Conservation (phyloP, 1,140 invertebrate species). For the Cotesia vestalis region DNA sequence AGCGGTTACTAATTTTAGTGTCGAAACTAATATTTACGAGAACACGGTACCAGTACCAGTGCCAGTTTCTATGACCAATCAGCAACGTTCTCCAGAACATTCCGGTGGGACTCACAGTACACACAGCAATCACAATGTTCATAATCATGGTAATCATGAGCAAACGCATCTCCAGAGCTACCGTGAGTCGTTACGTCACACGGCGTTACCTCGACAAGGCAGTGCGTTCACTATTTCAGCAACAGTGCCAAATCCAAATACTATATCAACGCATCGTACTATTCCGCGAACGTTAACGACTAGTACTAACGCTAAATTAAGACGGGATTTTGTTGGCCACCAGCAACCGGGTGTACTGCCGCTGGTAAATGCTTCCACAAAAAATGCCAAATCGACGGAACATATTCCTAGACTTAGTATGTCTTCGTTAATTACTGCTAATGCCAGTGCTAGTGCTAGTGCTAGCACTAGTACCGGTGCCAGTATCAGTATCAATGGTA, state of each 20-base stretch:
- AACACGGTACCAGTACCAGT: conserved; percentile 52
- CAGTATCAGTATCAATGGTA: too few species aligned
- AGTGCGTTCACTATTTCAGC: conserved; percentile 62
- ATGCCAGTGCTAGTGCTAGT: too few species aligned
- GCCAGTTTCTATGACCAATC: conserved; percentile 29
- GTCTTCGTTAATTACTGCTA: conserved; percentile 40
- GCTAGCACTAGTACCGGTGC: too few species aligned
- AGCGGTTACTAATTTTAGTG: conserved; percentile 25
- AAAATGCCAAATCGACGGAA: conserved; percentile 44
- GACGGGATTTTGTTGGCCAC: conserved; percentile 51
- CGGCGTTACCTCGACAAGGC: conserved; percentile 55
- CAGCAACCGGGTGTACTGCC: conserved; percentile 45
- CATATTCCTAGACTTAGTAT: conserved; percentile 49
- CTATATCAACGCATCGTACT: conserved; percentile 59
- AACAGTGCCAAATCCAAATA: conserved; percentile 54
- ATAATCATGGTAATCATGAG: background rate
- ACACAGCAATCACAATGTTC: too few species aligned
- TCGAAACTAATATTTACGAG: conserved; percentile 55
- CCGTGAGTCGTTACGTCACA: conserved; percentile 42
- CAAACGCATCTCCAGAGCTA: conserved; percentile 16
- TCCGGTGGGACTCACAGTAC: background rate
- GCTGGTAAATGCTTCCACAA: conserved; percentile 48
- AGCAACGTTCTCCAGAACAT: conserved; percentile 18
- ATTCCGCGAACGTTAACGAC: conserved; percentile 64
- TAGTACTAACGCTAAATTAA: conserved; percentile 53